A percentile compares a stretch with the other conserved stretches of the same genome.
These are phyloP conservation scores for Pheosia tremula DNA, from an alignment of 2,888 invertebrate species.

Conservation along the genomic window DNA sequence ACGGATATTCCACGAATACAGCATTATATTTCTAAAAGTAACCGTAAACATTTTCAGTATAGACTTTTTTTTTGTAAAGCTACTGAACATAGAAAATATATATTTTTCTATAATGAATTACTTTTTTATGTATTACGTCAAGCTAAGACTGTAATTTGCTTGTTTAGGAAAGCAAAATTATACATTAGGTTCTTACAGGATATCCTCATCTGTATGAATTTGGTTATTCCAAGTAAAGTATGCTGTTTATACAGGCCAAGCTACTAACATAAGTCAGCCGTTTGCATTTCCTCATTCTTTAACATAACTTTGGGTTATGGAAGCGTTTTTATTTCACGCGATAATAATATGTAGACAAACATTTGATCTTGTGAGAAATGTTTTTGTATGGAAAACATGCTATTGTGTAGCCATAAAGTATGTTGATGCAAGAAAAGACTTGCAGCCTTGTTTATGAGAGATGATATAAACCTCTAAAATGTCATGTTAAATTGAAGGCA, in stretches of 20 bases:
- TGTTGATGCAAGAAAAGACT: neutral
- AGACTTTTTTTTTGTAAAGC: neutral
- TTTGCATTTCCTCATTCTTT: slow-evolving; percentile 27
- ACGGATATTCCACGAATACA: neutral
- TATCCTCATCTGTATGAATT: neutral
- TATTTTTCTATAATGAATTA: too few species aligned
- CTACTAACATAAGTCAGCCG: slow-evolving; percentile 13
- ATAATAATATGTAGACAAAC: slow-evolving; percentile 6
- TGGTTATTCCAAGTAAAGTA: slow-evolving; percentile 10
- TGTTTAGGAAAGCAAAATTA: too few species aligned
- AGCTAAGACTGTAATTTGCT: too few species aligned
- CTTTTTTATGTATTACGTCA: too few species aligned
- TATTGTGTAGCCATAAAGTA: neutral
- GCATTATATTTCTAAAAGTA: too few species aligned
- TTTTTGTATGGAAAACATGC: neutral
- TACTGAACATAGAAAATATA: neutral
- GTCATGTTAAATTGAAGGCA: too few species aligned
- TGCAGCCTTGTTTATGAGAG: too few species aligned
- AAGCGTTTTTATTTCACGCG: slow-evolving; percentile 20
- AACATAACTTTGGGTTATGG: slow-evolving; percentile 35
- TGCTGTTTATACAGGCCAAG: slow-evolving; percentile 17
- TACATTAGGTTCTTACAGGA: too few species aligned
- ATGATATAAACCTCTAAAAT: too few species aligned
- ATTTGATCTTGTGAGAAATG: neutral
- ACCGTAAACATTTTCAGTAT: neutral